These are phyloP conservation scores for Ornithoptera alexandrae DNA, from an alignment of 2,888 invertebrate species.

Conservation along the genomic window DNA sequence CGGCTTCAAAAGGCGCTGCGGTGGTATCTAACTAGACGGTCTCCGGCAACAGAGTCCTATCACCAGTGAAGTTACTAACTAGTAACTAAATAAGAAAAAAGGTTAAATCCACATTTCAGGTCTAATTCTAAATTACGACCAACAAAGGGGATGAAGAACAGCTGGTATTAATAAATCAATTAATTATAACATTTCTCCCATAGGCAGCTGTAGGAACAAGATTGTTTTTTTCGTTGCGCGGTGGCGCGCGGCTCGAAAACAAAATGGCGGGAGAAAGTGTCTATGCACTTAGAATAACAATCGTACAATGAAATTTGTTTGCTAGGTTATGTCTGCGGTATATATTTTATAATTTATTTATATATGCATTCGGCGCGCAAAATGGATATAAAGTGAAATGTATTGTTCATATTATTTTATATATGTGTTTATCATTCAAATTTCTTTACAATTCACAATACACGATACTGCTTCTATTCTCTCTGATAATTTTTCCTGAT, in stretches of 20 bases:
- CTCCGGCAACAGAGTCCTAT: too few species aligned
- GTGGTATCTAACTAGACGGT: too few species aligned
- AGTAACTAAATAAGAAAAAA: too few species aligned
- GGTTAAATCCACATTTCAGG: too few species aligned
- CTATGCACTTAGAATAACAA: conserved; percentile 38
- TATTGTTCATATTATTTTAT: background rate
- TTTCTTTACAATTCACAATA: too few species aligned
- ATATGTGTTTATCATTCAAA: too few species aligned
- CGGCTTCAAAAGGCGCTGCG: too few species aligned
- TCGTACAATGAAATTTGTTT: conserved; percentile 18
- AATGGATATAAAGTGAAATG: background rate
- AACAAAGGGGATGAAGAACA: too few species aligned
- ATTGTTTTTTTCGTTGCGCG: conserved; percentile 34
- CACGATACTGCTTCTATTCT: too few species aligned
- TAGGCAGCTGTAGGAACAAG: conserved; percentile 42
- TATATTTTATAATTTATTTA: background rate
- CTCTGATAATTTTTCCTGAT: too few species aligned
- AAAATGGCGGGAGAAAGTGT: conserved; percentile 49
- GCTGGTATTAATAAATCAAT: background rate
- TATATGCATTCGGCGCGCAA: background rate
- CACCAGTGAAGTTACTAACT: too few species aligned
- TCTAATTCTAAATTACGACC: too few species aligned
- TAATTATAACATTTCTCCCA: conserved; percentile 30
- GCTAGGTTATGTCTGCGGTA: background rate
- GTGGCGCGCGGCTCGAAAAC: conserved; percentile 34